phyloP scores from a whole-genome alignment of 2,888 invertebrate species.

The Laothoe populi region DNA sequence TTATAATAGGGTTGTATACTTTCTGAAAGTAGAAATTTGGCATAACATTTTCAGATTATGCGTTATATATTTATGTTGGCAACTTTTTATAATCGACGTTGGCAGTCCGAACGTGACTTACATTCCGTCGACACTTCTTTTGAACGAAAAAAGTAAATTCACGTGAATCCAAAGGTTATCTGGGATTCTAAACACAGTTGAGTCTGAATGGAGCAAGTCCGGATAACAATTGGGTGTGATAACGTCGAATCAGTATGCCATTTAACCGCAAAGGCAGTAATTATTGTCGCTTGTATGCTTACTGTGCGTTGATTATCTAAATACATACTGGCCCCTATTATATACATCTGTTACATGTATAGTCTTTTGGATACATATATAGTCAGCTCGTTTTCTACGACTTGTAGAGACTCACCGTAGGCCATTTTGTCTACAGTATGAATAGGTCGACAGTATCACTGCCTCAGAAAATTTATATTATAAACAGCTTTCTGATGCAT shows the following conservation, averaged over 20 bases:
- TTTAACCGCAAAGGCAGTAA: slow-evolving; percentile 52
- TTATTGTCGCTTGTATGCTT: slow-evolving; percentile 43
- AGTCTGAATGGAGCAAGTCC: slow-evolving; percentile 55
- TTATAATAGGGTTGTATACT: not conserved
- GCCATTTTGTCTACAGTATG: too few species aligned
- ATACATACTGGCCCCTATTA: slow-evolving; percentile 7
- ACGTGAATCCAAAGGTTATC: slow-evolving; percentile 58
- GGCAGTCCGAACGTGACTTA: slow-evolving; percentile 53
- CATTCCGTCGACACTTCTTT: slow-evolving; percentile 48
- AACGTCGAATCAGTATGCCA: slow-evolving; percentile 58
- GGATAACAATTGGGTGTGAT: slow-evolving; percentile 61
- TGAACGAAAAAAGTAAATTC: slow-evolving; percentile 55
- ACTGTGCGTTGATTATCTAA: slow-evolving; percentile 16
- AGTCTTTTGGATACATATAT: too few species aligned
- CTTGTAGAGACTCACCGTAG: too few species aligned
- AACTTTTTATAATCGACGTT: slow-evolving; percentile 41
- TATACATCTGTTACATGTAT: not conserved
- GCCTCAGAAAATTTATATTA: too few species aligned
- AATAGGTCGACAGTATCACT: too few species aligned
- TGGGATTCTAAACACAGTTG: slow-evolving; percentile 57
- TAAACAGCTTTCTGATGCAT: too few species aligned
- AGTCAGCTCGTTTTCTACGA: too few species aligned
- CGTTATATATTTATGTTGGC: slow-evolving; percentile 11
- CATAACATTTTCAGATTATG: not conserved
- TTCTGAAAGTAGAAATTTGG: not conserved